Conservation (phyloP, 2,888 invertebrate species). For the Ormyrus nitidulus region DNA sequence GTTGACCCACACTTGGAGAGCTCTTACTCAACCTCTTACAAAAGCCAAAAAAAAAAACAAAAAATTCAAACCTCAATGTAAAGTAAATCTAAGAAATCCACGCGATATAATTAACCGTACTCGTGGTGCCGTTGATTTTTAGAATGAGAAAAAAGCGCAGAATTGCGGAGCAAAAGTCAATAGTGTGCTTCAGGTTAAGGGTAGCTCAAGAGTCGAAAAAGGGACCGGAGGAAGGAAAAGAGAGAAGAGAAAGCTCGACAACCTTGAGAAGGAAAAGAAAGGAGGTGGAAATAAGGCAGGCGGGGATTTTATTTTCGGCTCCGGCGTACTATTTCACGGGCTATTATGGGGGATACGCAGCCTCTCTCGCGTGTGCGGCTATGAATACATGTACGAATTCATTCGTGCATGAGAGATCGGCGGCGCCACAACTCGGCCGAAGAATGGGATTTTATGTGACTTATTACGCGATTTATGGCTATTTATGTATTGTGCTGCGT, state of each 20-base stretch:
- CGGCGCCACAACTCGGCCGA: not conserved
- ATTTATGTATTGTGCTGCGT: slow-evolving; percentile 46
- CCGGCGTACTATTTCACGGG: slow-evolving; percentile 47
- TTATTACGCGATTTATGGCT: slow-evolving; percentile 57
- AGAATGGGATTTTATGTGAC: slow-evolving; percentile 50
- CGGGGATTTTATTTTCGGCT: slow-evolving; percentile 44
- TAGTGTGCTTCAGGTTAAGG: not conserved
- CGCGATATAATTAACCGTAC: too few species aligned
- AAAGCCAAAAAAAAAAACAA: too few species aligned
- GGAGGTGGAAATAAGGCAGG: slow-evolving; percentile 4
- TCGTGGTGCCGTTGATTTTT: too few species aligned
- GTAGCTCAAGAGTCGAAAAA: slow-evolving; percentile 20
- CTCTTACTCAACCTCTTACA: too few species aligned
- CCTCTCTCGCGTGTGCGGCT: not conserved
- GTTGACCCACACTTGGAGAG: too few species aligned
- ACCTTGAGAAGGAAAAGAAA: slow-evolving; percentile 9
- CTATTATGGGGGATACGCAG: slow-evolving; percentile 40
- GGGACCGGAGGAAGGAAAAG: not conserved
- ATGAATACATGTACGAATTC: not conserved
- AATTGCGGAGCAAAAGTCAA: too few species aligned
- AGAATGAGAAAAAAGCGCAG: too few species aligned
- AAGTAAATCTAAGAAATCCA: too few species aligned
- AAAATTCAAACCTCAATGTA: too few species aligned
- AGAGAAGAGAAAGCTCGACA: slow-evolving; percentile 3
- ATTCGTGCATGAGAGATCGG: not conserved